Conservation (phyloP, 1,140 invertebrate species). For the Drosophila bocki region DNA sequence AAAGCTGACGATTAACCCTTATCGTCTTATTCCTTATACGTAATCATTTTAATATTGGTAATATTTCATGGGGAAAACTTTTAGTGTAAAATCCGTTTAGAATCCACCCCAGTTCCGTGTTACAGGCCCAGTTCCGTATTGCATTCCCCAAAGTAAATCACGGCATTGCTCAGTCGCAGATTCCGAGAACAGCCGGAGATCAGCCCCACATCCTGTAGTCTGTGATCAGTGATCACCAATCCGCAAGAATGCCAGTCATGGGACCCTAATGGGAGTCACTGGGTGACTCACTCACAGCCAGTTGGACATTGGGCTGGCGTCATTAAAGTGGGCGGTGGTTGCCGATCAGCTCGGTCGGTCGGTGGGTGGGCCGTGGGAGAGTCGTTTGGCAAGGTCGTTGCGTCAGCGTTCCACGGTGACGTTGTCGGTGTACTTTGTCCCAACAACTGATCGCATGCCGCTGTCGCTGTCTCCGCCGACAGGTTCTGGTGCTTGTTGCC, state of each 20-base stretch:
- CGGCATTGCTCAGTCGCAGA: conserved; percentile 18
- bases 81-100: not conserved
- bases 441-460: conserved; percentile 12
- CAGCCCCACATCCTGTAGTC: conserved; percentile 22
- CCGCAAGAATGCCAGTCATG: conserved; percentile 23
- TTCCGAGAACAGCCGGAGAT: conserved; percentile 20
- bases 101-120: conserved; percentile 10
- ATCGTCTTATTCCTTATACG: not conserved
- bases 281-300: not conserved
- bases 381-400: conserved; percentile 38
- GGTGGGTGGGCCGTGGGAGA: conserved; percentile 21
- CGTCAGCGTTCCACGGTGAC: conserved; percentile 63
- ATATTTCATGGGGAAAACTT: not conserved
- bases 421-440: conserved; percentile 61
- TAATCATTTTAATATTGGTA: not conserved
- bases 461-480: conserved; percentile 8
- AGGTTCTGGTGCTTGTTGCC: conserved; percentile 22
- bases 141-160: conserved; percentile 5
- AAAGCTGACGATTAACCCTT: not conserved
- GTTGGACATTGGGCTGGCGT: conserved; percentile 24
- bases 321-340: conserved; percentile 26
- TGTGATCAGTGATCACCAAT: not conserved
- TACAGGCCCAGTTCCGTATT: conserved; percentile 11
- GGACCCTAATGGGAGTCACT: conserved; percentile 23
- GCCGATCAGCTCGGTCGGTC: conserved; percentile 5